A percentile compares a stretch with the other conserved stretches of the same genome.
Conservation (phyloP, 2,113 vertebrate genomes). For the Petroica traversi region DNA sequence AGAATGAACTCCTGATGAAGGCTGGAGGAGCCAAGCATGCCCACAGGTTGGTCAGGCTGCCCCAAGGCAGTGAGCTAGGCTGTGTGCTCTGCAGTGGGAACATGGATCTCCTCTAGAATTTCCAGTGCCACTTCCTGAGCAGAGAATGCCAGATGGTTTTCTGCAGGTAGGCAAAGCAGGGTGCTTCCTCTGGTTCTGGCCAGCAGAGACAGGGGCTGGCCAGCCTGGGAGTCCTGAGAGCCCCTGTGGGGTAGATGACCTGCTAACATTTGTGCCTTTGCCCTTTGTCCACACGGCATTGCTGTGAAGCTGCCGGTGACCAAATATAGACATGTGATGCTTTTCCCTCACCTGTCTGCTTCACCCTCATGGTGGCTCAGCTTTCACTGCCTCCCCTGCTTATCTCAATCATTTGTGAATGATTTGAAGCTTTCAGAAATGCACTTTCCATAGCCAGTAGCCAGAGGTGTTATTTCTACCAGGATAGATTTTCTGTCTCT, state of each 20-base stretch:
- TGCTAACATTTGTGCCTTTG: background rate
- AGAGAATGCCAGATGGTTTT: background rate
- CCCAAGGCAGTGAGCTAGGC: background rate
- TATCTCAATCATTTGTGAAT: background rate
- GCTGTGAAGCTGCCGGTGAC: background rate
- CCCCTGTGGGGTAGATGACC: fast-evolving
- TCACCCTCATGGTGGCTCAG: background rate
- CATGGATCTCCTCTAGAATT: fast-evolving
- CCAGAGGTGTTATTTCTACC: background rate
- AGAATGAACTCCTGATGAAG: background rate
- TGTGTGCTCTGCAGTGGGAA: background rate
- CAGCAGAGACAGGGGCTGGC: background rate
- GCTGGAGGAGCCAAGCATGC: background rate
- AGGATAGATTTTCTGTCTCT: constrained; percentile 3
- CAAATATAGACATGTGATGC: fast-evolving
- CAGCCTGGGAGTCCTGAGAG: background rate
- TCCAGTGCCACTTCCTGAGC: background rate
- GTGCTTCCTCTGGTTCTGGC: background rate
- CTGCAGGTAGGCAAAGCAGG: background rate
- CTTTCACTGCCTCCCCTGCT: background rate
- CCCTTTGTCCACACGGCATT: fast-evolving
- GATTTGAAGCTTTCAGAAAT: background rate
- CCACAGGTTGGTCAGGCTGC: fast-evolving
- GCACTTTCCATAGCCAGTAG: background rate
- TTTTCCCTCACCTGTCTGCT: background rate